Base-by-base conservation (phyloP, 2,113 vertebrate genomes). In the Hemiprocne comata region DNA sequence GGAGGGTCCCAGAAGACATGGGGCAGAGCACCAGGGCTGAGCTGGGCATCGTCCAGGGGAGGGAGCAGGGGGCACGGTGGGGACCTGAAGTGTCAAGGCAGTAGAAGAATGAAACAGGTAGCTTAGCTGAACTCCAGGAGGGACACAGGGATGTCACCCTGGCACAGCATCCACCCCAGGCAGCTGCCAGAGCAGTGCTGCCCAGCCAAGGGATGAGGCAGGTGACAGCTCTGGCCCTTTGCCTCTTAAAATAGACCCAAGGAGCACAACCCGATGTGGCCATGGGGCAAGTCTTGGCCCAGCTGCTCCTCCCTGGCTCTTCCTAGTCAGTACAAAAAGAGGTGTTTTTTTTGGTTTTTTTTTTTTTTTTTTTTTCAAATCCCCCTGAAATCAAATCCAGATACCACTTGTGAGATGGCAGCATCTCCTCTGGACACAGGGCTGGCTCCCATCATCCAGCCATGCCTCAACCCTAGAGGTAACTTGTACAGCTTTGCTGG, bases 211-310 rank as follows among this genome's bases (percentile, higher is more conserved):
- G 44, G 60, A 53, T 29, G 67, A 14, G 64, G 61, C 60, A 81
- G 80, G 24, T 28, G 53, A 79, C 26, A 21, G 62, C 40, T n/a
- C 79, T 50, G 81, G 85, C 80, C 15, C 2, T 28, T 66, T 3
- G 2, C 44, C 64, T 89, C 95, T 66, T 72, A 95, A 96, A 97
- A 97, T 93, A 96, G 85, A 65, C 38, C 50, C 4, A 7, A 25
- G 82, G 38, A 55, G 33, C 13, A n/a, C 88, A 94, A 93, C 89
- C 70, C 1, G 61, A 79, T 44, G 69, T 72, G 77, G 87, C 84
- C 54, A 14, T 11, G 2, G 21, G 26, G 48, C 58, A 46, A 40
- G 24, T 8, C 60, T 24, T 71, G 82, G 58, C 86, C 16, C 6
- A 54, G 48, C 69, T 42, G 67, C 61, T 76, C 77, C 87, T 66